Evolutionary conservation across 1,140 invertebrate species (phyloP), one percentile per base, ranked within the genome.

Genomic region (Harlomillsia oculata): DNA sequence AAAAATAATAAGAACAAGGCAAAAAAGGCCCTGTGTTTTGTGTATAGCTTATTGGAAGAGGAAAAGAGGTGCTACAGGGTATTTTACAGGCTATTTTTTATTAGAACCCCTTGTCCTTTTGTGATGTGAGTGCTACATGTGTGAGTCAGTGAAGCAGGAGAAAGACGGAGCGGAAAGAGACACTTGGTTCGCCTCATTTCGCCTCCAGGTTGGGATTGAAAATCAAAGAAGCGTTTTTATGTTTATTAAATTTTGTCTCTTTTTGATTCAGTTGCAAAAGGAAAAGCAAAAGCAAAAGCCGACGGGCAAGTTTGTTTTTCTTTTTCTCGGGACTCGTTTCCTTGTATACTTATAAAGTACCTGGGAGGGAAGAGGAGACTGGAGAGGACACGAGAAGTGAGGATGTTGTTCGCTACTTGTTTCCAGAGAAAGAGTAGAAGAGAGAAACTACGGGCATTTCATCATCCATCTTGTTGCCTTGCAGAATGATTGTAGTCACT

Each of bases 171-270:
- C 16, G 40, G 20, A 16, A 41, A 13, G 40, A 13, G 40, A 14
- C 9, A 46, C 23, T 23, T 11, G 9, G 44, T 6, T 9, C 11
- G 20, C n/a, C n/a, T n/a, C n/a, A n/a, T n/a, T n/a, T n/a, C 5
- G 44, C 44, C 44, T 29, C 23, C 18, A 46, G 44, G 9, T 25
- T 23, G 8, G 44, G 44, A 46, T 46, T 46, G 18, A 46, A 46
- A 46, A 46, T 46, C 44, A 21, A 46, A 21, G 23, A 13, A 29
- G 44, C 20, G 9, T 46, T 46, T 46, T 46, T 46, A 46, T 46
- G 44, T 29, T 46, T 46, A 46, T 46, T 46, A 46, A 46, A 46
- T 46, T 46, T 11, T 23, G 18, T 46, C 11, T 46, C 23, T n/a
- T n/a, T n/a, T n/a, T n/a, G n/a, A n/a, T n/a, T n/a, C n/a, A n/a